These are phyloP conservation scores for fruit fly (Drosophila melanogaster) DNA, from an alignment of 1,140 invertebrate species.

Conservation along the genomic window DNA sequence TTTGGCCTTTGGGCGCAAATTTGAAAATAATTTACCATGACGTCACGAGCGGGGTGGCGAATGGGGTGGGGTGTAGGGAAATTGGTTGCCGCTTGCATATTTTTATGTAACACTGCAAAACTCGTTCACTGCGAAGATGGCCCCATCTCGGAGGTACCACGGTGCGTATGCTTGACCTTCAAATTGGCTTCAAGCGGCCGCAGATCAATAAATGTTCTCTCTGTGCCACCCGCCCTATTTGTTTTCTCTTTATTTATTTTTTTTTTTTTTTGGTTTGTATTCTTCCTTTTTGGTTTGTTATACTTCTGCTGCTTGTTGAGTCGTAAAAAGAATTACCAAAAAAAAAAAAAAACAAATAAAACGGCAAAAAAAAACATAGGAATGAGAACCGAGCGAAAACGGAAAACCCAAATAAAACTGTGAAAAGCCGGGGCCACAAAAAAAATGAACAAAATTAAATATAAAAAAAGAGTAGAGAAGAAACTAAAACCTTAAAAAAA, in stretches of 20 bases:
- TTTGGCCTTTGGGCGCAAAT: constrained; percentile 74
- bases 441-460: constrained; percentile 1
- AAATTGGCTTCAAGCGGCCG: constrained; percentile 66
- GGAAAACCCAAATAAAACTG: constrained; percentile 58
- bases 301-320: constrained; percentile 75
- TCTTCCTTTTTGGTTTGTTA: constrained; percentile 21
- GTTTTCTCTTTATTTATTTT: constrained; percentile 14
- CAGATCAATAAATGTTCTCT: constrained; percentile 67
- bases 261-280: constrained; percentile 22
- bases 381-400: constrained; percentile 17
- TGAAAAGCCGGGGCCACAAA: constrained; percentile 58
- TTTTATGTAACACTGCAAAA: constrained; percentile 62
- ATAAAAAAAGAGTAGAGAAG: not conserved
- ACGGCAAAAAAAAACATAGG: constrained; percentile 8
- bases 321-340: constrained; percentile 77
- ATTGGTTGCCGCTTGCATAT: constrained; percentile 25
- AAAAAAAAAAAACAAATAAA: constrained; percentile 60
- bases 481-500: constrained; percentile 15
- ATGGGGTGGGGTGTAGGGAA: not conserved
- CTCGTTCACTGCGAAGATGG: not conserved
- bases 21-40: constrained; percentile 80
- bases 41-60: constrained; percentile 43
- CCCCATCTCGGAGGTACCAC: constrained; percentile 16
- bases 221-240: constrained; percentile 1
- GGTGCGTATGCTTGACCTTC: constrained; percentile 79